These are phyloP conservation scores for Hippocampus abdominalis DNA, from an alignment of 2,113 vertebrate species.

Conservation along the genomic window DNA sequence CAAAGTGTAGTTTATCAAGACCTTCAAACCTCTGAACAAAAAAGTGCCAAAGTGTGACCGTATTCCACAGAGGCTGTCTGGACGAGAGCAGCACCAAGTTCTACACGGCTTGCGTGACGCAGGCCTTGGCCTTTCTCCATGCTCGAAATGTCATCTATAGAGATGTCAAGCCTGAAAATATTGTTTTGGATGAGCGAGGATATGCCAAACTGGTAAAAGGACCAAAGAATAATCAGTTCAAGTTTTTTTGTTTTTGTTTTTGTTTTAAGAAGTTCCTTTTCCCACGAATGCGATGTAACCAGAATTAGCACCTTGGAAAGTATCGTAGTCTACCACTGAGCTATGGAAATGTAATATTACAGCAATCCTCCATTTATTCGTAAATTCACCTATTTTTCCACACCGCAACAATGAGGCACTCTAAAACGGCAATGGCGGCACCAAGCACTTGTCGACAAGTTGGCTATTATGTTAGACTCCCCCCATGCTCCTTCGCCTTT, in stretches of 20 bases:
- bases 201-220: conserved; percentile 73
- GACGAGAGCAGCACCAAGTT: conserved; percentile 67
- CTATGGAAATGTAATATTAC: too few relatives aligned
- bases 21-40: conserved; percentile 1
- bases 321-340: too few relatives aligned
- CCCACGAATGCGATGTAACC: not conserved
- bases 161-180: conserved; percentile 75
- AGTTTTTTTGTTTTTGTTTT: too few relatives aligned
- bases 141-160: conserved; percentile 64
- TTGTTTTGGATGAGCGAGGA: conserved; percentile 70
- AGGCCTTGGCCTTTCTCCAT: conserved; percentile 73
- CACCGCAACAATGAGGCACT: too few relatives aligned
- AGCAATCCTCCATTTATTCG: too few relatives aligned
- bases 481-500: too few relatives aligned
- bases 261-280: not conserved
- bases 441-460: too few relatives aligned
- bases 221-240: not conserved
- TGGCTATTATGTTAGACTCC: too few relatives aligned
- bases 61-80: conserved; percentile 54
- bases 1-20: not conserved
- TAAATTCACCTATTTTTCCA: too few relatives aligned
- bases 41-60: not conserved
- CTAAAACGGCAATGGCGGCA: too few relatives aligned
- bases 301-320: not conserved
- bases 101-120: conserved; percentile 71